Percentiles rank a stretch among this genome's conserved stretches.
phyloP scores from a whole-genome alignment of 2,888 invertebrate genomes.

The Pimpla rufipes region DNA sequence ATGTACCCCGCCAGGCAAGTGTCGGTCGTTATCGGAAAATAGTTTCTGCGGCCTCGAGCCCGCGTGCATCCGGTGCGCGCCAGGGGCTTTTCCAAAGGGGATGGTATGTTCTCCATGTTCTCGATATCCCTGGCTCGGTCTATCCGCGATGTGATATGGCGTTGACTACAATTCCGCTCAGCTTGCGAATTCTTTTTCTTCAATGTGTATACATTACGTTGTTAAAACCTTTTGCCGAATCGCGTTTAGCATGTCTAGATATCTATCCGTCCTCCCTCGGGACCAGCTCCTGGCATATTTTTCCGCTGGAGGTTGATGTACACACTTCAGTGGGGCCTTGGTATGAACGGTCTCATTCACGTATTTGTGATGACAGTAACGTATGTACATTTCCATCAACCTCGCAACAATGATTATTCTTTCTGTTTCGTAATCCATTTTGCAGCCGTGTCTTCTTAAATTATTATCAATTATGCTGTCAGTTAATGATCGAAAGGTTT shows the following conservation, averaged over 20 bases:
- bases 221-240: background rate
- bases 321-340: background rate
- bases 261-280: background rate
- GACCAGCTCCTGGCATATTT: background rate
- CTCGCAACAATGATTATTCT: background rate
- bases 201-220: constrained; percentile 16
- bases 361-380: background rate
- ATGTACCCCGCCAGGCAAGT: constrained; percentile 77
- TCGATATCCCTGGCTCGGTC: constrained; percentile 28
- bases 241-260: background rate
- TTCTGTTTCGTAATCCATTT: background rate
- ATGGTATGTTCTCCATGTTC: constrained; percentile 29
- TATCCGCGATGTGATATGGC: constrained; percentile 16
- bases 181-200: constrained; percentile 46
- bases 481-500: background rate
- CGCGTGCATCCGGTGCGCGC: constrained; percentile 59
- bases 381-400: background rate
- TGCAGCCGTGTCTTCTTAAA: background rate
- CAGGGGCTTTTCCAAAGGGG: constrained; percentile 47
- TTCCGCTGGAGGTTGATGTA: constrained; percentile 1
- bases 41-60: constrained; percentile 78
- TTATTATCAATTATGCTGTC: background rate
- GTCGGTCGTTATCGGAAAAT: constrained; percentile 82
- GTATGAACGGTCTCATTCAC: background rate
- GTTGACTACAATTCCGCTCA: constrained; percentile 27